These are phyloP conservation scores for Graphium colonna DNA, from an alignment of 2,888 invertebrate species.

Conservation along the genomic window DNA sequence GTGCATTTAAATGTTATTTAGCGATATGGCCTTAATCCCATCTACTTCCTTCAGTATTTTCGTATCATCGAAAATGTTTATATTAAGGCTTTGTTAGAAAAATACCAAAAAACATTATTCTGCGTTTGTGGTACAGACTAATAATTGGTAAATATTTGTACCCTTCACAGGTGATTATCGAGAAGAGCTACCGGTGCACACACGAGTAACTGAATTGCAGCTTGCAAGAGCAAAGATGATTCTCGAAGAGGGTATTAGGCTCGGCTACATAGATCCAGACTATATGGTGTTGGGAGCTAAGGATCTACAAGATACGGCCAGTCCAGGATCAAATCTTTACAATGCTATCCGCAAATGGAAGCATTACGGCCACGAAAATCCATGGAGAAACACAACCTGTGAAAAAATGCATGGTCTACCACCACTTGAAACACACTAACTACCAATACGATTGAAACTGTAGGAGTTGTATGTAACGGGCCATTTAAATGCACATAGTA, in stretches of 20 bases:
- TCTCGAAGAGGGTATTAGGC: constrained; percentile 46
- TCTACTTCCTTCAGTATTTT: no score
- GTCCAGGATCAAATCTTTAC: constrained; percentile 58
- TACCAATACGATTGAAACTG: neutral
- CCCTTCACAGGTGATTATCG: constrained; percentile 61
- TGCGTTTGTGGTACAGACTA: neutral
- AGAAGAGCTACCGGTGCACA: constrained; percentile 38
- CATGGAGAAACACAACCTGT: constrained; percentile 44
- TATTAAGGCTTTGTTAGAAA: no score
- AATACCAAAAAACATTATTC: no score
- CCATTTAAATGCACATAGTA: no score
- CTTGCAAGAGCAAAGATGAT: constrained; percentile 44
- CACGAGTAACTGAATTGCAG: constrained; percentile 47
- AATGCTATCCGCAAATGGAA: constrained; percentile 43
- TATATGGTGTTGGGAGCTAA: constrained; percentile 52
- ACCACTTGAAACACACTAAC: neutral
- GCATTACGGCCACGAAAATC: constrained; percentile 43
- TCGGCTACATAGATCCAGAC: constrained; percentile 45
- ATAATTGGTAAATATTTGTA: neutral
- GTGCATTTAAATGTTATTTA: no score
- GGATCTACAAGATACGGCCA: constrained; percentile 44
- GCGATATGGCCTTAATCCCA: no score
- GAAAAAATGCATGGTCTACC: constrained; percentile 38
- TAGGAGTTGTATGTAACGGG: neutral
- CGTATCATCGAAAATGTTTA: no score